phyloP scores from a whole-genome alignment of 35 echinoderm and acorn worm species.

The Patiria miniata region DNA sequence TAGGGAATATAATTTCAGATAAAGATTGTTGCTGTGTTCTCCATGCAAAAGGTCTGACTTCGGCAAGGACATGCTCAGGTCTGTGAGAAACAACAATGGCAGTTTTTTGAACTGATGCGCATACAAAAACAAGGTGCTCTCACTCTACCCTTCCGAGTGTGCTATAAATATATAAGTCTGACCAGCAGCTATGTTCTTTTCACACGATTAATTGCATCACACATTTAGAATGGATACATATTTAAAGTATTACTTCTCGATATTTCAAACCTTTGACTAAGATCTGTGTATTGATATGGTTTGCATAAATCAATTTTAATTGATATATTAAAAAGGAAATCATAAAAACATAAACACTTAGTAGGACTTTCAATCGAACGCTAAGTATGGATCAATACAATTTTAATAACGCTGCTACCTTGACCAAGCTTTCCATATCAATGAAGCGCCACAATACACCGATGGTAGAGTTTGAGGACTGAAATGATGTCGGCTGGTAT shows the following conservation, averaged over 20 bases:
- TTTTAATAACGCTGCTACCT: too few species aligned
- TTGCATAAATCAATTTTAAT: too few species aligned
- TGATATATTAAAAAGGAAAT: too few species aligned
- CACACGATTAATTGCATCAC: too few species aligned
- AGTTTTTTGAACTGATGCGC: background rate
- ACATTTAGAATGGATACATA: too few species aligned
- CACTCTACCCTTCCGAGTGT: background rate
- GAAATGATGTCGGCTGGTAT: constrained; percentile 1
- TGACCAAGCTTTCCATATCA: constrained; percentile 18
- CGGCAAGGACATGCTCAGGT: background rate
- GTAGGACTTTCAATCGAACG: too few species aligned
- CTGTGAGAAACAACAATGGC: background rate
- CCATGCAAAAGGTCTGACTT: background rate
- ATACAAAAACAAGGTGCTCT: background rate
- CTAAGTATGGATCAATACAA: too few species aligned
- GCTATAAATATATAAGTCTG: background rate
- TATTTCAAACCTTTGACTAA: too few species aligned
- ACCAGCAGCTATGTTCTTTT: too few species aligned
- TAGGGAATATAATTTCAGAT: background rate
- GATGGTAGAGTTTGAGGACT: constrained; percentile 39
- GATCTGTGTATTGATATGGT: too few species aligned
- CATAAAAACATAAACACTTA: too few species aligned
- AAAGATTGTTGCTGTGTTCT: background rate
- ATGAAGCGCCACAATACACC: constrained; percentile 33
- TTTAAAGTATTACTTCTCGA: too few species aligned